Conservation (phyloP, 92 coral and sea anemone species). For the Siderastrea siderea region DNA sequence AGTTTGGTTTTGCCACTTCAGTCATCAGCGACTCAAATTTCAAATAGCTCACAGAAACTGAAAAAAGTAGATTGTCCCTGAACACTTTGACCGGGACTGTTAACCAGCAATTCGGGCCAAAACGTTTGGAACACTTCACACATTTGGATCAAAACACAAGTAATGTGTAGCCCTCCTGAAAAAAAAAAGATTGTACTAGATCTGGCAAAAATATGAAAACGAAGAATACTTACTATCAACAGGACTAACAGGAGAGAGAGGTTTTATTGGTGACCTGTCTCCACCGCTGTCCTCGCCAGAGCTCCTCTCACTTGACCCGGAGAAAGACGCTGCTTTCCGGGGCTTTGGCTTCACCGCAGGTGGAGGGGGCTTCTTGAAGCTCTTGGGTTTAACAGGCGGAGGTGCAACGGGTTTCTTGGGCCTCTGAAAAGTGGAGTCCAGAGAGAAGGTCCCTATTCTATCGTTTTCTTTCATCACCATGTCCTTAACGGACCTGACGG, state of each 20-base stretch:
- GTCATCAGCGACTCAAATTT: too few species aligned
- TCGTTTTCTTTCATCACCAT: conserved; percentile 15
- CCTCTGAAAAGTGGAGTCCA: conserved; percentile 31
- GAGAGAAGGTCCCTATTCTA: conserved; percentile 20
- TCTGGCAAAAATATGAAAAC: not conserved
- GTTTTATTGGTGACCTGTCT: conserved; percentile 33
- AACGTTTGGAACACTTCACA: not conserved
- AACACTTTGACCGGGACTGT: not conserved
- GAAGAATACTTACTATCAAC: conserved; percentile 30
- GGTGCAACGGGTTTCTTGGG: conserved; percentile 78
- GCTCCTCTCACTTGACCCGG: conserved; percentile 38
- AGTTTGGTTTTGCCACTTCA: too few species aligned
- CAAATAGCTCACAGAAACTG: not conserved
- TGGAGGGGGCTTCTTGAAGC: conserved; percentile 82
- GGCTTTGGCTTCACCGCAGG: conserved; percentile 88
- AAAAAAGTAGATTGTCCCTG: not conserved
- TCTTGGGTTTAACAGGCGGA: conserved; percentile 89
- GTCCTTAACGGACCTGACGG: conserved; percentile 21
- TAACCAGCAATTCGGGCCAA: too few species aligned
- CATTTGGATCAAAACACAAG: not conserved
- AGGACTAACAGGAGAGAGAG: conserved; percentile 11
- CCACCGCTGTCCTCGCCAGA: conserved; percentile 21
- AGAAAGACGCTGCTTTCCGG: conserved; percentile 41
- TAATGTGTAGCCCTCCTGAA: not conserved
- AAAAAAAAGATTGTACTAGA: too few species aligned